Evolutionary conservation across 2,113 vertebrate species (phyloP).

Genomic region (Silurus glanis): DNA sequence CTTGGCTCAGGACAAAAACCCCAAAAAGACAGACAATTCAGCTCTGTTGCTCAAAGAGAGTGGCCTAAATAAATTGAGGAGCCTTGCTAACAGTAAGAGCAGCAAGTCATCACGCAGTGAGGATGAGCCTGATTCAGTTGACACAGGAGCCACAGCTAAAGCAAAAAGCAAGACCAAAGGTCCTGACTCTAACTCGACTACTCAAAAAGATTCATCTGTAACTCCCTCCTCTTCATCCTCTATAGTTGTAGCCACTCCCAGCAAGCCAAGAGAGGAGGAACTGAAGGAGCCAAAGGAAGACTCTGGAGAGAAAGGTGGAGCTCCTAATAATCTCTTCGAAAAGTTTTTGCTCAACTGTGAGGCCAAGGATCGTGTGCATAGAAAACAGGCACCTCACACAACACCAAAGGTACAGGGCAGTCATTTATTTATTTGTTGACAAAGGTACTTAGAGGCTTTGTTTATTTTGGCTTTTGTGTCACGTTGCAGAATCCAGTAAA

Average conservation of each 20-base stretch:
- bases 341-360: slow-evolving; percentile 75
- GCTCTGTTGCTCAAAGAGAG: slow-evolving; percentile 63
- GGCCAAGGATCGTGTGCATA: slow-evolving; percentile 73
- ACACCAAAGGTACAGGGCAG: slow-evolving; percentile 62
- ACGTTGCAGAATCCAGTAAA: slow-evolving; percentile 73
- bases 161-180: slow-evolving; percentile 61
- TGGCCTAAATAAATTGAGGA: slow-evolving; percentile 73
- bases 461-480: background rate
- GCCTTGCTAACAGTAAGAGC: slow-evolving; percentile 55
- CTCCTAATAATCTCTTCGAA: slow-evolving; percentile 74
- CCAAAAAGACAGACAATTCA: slow-evolving; percentile 63
- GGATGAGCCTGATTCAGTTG: slow-evolving; percentile 76
- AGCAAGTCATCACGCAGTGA: slow-evolving; percentile 68
- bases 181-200: slow-evolving; percentile 47
- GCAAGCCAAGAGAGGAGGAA: slow-evolving; percentile 67
- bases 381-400: slow-evolving; percentile 63
- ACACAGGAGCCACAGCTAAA: slow-evolving; percentile 69
- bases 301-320: slow-evolving; percentile 61
- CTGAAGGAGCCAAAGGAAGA: slow-evolving; percentile 68
- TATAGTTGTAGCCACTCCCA: slow-evolving; percentile 30
- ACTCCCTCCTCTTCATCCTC: slow-evolving; percentile 61
- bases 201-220: slow-evolving; percentile 57
- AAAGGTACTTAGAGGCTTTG: background rate
- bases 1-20: slow-evolving; percentile 73
- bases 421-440: background rate